Evolutionary conservation across 2,113 vertebrate species (phyloP).

Genomic region (Cranoglanis bouderius): DNA sequence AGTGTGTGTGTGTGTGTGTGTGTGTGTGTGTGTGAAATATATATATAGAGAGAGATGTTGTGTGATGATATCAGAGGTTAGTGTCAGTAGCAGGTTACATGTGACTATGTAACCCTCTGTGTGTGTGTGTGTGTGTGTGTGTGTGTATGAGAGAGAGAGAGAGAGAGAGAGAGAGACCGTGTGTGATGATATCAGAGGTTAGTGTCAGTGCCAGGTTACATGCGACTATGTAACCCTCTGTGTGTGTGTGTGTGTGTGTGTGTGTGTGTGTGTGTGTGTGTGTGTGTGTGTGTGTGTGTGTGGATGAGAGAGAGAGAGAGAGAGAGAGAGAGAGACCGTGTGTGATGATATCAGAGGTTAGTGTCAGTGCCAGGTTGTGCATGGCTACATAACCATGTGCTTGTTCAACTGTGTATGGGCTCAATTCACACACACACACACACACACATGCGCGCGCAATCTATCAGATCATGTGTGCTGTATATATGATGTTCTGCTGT

Average conservation of each 20-base stretch:
- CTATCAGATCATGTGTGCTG: not conserved
- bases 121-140: conserved; percentile 12
- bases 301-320: not conserved
- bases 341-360: conserved; percentile 40
- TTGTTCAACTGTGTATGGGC: conserved; percentile 15
- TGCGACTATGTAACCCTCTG: conserved; percentile 3
- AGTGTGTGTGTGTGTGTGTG: conserved; percentile 7
- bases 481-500: not conserved
- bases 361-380: conserved; percentile 40
- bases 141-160: not conserved
- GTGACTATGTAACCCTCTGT: conserved; percentile 4
- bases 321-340: not conserved
- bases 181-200: conserved; percentile 16
- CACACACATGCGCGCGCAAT: not conserved
- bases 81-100: not conserved
- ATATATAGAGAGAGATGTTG: not conserved
- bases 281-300: conserved; percentile 5
- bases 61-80: conserved; percentile 16
- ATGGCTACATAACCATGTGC: conserved; percentile 9
- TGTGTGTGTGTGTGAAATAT: not conserved
- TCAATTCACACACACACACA: not conserved
- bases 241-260: conserved; percentile 11
- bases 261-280: conserved; percentile 20
- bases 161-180: not conserved
- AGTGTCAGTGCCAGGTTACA: not conserved